Evolutionary conservation across 1,140 invertebrate species (phyloP).

Genomic region (Drosophila chauvacae): DNA sequence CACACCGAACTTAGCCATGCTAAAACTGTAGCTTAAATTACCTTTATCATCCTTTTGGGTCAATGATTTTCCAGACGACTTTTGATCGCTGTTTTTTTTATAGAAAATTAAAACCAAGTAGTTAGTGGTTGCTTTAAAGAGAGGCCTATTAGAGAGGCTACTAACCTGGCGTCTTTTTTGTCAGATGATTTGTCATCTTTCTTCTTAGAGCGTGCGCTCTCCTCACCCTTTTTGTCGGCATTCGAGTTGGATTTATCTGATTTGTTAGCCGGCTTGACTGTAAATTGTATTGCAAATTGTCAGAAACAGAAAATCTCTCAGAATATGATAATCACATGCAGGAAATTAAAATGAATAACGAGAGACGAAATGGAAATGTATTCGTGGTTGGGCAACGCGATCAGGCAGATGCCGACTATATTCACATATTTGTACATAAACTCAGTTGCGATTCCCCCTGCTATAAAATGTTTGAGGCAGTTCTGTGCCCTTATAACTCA

Average conservation of each 20-base stretch:
- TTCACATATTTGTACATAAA: not conserved
- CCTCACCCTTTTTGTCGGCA: conserved; percentile 68
- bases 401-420: not conserved
- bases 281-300: conserved; percentile 5
- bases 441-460: not conserved
- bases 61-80: conserved; percentile 63
- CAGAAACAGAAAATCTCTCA: not conserved
- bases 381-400: not conserved
- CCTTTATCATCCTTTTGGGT: conserved; percentile 83
- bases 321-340: not conserved
- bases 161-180: conserved; percentile 75
- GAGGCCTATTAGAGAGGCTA: not conserved
- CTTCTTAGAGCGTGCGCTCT: conserved; percentile 66
- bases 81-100: conserved; percentile 57
- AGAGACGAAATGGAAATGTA: conserved; percentile 2
- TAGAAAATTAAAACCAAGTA: not conserved
- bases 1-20: conserved; percentile 45
- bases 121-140: not conserved
- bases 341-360: too few relatives aligned
- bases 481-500: conserved; percentile 36
- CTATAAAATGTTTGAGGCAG: not conserved
- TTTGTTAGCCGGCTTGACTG: conserved; percentile 71
- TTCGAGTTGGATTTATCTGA: conserved; percentile 59
- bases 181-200: conserved; percentile 76
- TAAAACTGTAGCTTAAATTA: conserved; percentile 67